A percentile compares a stretch with the other conserved stretches of the same genome.
These are phyloP conservation scores for Lepus townsendii DNA, from an alignment of 2,797 vertebrate species.

Conservation along the genomic window DNA sequence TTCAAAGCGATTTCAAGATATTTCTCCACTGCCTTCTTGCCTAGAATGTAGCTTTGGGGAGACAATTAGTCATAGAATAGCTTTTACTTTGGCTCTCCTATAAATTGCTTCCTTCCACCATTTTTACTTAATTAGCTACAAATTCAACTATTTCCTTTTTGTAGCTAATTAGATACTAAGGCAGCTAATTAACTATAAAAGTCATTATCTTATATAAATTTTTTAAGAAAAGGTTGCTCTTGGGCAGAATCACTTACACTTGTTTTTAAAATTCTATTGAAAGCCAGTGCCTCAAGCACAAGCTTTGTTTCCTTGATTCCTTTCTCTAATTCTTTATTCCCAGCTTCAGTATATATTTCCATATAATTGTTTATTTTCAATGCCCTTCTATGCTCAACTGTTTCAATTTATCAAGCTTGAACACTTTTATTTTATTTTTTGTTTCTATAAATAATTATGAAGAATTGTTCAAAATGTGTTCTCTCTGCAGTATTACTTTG, in stretches of 20 bases:
- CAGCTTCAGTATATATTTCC: not conserved
- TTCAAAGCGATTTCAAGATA: not conserved
- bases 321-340: conserved; percentile 33
- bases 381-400: not conserved
- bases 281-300: not conserved
- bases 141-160: conserved; percentile 68
- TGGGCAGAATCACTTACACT: not conserved
- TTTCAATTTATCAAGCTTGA: not conserved
- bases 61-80: conserved; percentile 34
- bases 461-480: not conserved
- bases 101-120: conserved; percentile 58
- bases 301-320: not conserved
- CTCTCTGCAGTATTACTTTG: not conserved
- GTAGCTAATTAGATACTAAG: conserved; percentile 43
- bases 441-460: conserved; percentile 12
- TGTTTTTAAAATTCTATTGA: not conserved
- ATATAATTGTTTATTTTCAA: not conserved
- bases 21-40: not conserved
- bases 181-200: conserved; percentile 68
- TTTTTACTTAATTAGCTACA: conserved; percentile 66
- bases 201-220: not conserved
- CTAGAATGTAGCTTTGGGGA: conserved; percentile 36
- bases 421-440: conserved; percentile 6
- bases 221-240: not conserved
- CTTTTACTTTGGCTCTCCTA: conserved; percentile 57